Conservation (phyloP, 2,113 vertebrate species). For the Aldabrachelys gigantea region DNA sequence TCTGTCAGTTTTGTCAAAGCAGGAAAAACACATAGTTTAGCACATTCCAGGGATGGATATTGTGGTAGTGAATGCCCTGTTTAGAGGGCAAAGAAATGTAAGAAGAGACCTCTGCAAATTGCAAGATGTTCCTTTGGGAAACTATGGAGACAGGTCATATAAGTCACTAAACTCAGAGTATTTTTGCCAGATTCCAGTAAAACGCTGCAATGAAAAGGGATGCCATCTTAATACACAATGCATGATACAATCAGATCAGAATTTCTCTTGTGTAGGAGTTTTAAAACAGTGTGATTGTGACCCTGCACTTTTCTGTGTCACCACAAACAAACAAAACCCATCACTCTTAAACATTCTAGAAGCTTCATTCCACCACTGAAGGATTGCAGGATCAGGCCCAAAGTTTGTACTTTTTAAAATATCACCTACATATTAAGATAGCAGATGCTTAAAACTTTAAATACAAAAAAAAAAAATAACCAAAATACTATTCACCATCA, state of each 20-base stretch:
- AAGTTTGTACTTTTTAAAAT: neutral
- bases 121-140: neutral
- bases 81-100: neutral
- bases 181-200: neutral
- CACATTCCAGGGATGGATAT: neutral
- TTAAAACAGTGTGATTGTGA: conserved; percentile 42
- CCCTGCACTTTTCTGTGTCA: conserved; percentile 14
- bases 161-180: neutral
- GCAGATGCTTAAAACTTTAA: conserved; percentile 1
- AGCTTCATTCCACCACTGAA: conserved; percentile 52
- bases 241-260: neutral
- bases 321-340: conserved; percentile 13
- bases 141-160: neutral
- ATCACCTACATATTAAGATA: neutral
- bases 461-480: neutral
- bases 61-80: neutral
- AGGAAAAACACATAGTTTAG: neutral
- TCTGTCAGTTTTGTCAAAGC: neutral
- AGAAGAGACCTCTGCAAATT: neutral
- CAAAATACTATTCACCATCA: conserved; percentile 17
- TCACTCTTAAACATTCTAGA: neutral
- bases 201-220: neutral
- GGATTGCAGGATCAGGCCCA: conserved; percentile 3
- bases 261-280: neutral
- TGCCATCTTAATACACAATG: neutral